Conservation (phyloP, 2,797 vertebrate species). For the Dromococcyx pavoninus region DNA sequence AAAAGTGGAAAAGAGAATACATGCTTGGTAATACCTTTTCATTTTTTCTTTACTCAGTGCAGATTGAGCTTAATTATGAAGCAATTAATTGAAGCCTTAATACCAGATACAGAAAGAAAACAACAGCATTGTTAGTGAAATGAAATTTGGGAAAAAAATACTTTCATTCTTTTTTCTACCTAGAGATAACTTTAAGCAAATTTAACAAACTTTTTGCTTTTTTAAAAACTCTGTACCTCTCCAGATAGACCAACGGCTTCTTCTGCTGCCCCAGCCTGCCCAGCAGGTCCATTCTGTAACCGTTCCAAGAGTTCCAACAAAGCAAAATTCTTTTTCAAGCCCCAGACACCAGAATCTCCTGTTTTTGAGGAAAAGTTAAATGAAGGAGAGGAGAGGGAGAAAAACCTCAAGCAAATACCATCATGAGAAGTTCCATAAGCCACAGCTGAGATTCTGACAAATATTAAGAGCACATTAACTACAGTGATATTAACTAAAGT, state of each 20-base stretch:
- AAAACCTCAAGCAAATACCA: background rate
- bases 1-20: background rate
- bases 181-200: background rate
- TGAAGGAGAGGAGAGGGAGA: background rate
- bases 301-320: constrained; percentile 94
- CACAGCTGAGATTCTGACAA: background rate
- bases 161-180: background rate
- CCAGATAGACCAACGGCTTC: constrained; percentile 88
- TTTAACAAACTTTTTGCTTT: background rate
- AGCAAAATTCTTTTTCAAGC: constrained; percentile 98
- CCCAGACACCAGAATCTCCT: constrained; percentile 99
- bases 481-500: background rate
- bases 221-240: constrained; percentile 82
- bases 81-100: background rate
- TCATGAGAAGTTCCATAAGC: background rate
- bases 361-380: constrained; percentile 40
- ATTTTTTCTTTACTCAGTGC: background rate
- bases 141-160: background rate
- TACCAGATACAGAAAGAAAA: background rate
- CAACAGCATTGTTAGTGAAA: background rate
- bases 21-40: background rate
- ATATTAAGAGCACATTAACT: background rate
- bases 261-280: constrained; percentile 88
- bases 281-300: constrained; percentile 91
- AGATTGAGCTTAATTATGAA: background rate